Conservation (phyloP, 2,888 invertebrate genomes). For the Apomyelois bistriatella region DNA sequence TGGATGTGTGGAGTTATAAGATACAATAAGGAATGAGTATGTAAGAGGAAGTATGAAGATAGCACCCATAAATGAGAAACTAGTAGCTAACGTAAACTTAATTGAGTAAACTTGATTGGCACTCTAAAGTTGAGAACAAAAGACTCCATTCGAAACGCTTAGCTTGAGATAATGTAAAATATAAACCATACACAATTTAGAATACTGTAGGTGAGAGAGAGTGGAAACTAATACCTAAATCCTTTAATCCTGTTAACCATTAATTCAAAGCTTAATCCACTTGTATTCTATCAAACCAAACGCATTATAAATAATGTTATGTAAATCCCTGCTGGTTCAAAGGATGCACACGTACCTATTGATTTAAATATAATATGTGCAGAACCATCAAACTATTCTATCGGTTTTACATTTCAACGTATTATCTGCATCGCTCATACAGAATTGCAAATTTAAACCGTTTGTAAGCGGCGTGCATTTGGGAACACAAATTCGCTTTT, state of each 20-base stretch:
- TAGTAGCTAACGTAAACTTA: too few species aligned
- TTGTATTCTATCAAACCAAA: neutral
- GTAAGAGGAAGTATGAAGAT: too few species aligned
- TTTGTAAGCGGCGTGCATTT: conserved; percentile 75
- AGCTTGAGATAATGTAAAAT: too few species aligned
- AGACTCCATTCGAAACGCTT: too few species aligned
- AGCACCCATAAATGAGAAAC: too few species aligned
- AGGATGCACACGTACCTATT: conserved; percentile 6
- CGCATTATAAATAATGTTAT: conserved; percentile 12
- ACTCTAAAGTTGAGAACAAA: too few species aligned
- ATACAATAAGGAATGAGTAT: too few species aligned
- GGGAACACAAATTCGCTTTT: conserved; percentile 77
- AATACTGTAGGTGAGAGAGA: too few species aligned
- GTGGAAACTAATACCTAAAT: neutral
- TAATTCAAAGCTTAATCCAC: neutral
- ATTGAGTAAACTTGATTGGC: too few species aligned
- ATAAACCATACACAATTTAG: too few species aligned
- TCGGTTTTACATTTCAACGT: conserved; percentile 64
- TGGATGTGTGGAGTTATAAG: too few species aligned
- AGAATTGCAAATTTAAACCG: conserved; percentile 79
- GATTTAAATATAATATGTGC: conserved; percentile 18
- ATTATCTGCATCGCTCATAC: conserved; percentile 70
- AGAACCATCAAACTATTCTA: conserved; percentile 47
- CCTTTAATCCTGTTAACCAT: neutral
- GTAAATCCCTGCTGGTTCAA: conserved; percentile 14